Evolutionary conservation across 2,113 vertebrate genomes (phyloP).

Genomic region (Heterotilapia buettikoferi): DNA sequence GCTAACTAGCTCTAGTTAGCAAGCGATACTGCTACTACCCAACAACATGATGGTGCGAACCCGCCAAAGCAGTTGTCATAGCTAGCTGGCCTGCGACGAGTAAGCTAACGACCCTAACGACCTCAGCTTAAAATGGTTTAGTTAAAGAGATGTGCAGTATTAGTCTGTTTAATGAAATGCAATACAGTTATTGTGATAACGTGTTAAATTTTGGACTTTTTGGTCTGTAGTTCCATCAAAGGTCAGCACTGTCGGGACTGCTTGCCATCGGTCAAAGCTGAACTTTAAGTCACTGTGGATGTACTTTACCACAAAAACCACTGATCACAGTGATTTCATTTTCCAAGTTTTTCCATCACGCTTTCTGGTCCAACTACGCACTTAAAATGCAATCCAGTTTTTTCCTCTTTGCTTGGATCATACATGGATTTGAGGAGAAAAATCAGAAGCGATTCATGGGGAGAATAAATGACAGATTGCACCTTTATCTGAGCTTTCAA

Average conservation of each 20-base stretch:
- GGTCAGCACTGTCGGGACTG: not conserved
- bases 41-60: not conserved
- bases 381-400: slow-evolving; percentile 10
- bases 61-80: not conserved
- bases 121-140: not conserved
- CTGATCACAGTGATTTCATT: not conserved
- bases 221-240: not conserved
- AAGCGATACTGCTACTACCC: not conserved
- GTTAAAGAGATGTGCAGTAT: not conserved
- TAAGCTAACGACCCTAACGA: not conserved
- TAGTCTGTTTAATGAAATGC: not conserved
- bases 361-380: not conserved
- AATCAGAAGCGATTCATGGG: slow-evolving; percentile 42
- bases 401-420: slow-evolving; percentile 16
- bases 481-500: slow-evolving; percentile 62
- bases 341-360: not conserved
- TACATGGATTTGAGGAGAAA: slow-evolving; percentile 13
- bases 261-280: not conserved
- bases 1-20: not conserved
- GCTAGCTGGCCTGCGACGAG: not conserved
- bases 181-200: not conserved
- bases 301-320: not conserved
- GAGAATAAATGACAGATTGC: slow-evolving; percentile 63
- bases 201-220: not conserved
- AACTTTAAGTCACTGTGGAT: not conserved